Evolutionary conservation across 2,888 invertebrate species (phyloP).

Genomic region (Chrysina gloriosa): DNA sequence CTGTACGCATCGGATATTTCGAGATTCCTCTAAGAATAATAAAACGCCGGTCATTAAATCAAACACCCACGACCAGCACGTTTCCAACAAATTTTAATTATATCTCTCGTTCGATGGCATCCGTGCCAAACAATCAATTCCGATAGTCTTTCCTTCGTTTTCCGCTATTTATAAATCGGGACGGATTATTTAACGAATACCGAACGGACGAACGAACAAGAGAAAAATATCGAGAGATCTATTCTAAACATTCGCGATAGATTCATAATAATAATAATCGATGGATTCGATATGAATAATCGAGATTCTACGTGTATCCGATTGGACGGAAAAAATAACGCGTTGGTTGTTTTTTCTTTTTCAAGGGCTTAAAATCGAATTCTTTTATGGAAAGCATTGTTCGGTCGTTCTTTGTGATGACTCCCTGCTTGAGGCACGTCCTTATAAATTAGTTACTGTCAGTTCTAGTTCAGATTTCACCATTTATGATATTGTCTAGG

Average conservation of each 20-base stretch:
- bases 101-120: slow-evolving; percentile 37
- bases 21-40: slow-evolving; percentile 37
- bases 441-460: no score
- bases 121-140: slow-evolving; percentile 37
- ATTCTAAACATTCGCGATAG: slow-evolving; percentile 16
- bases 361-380: no score
- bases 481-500: no score
- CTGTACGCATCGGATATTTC: slow-evolving; percentile 37
- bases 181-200: slow-evolving; percentile 36
- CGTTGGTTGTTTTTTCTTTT: no score
- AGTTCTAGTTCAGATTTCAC: no score
- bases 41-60: slow-evolving; percentile 37
- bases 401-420: no score
- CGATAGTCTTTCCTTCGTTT: slow-evolving; percentile 31
- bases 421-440: no score
- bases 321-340: no score
- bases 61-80: slow-evolving; percentile 37
- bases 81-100: slow-evolving; percentile 37
- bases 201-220: slow-evolving; percentile 30
- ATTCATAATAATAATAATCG: slow-evolving; percentile 24
- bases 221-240: slow-evolving; percentile 29
- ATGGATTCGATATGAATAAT: slow-evolving; percentile 6
- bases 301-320: no score
- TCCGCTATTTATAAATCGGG: slow-evolving; percentile 33
- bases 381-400: no score